A percentile compares a stretch with the other conserved stretches of the same genome.
These are phyloP conservation scores for Bimastos eiseni DNA, from an alignment of 2,888 invertebrate genomes.

Conservation along the genomic window DNA sequence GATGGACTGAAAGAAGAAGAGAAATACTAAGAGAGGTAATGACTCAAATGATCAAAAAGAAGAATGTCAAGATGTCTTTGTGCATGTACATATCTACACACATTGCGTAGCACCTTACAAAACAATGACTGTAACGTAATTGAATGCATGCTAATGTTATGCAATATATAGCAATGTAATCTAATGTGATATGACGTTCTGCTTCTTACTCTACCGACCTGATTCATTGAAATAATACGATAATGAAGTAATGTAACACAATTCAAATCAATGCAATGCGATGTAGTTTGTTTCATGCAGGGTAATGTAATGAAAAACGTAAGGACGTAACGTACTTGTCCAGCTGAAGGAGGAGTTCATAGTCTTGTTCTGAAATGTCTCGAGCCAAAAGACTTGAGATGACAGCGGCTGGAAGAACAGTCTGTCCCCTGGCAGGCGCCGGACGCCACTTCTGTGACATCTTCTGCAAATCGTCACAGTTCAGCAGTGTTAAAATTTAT, in stretches of 20 bases:
- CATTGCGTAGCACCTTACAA: neutral
- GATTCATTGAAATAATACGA: neutral
- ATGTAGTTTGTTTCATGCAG: neutral
- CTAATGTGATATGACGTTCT: neutral
- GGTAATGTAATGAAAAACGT: neutral
- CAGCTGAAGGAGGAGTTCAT: slow-evolving; percentile 59
- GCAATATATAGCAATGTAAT: neutral
- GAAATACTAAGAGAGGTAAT: neutral
- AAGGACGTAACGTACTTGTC: slow-evolving; percentile 53
- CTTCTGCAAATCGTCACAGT: slow-evolving; percentile 48
- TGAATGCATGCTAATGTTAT: neutral
- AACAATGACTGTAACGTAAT: neutral
- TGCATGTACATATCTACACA: neutral
- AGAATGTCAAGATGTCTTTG: neutral
- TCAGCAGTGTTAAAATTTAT: neutral
- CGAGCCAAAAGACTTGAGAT: slow-evolving; percentile 55
- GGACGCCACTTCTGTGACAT: slow-evolving; percentile 57
- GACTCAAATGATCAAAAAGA: neutral
- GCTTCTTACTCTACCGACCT: too few relatives aligned
- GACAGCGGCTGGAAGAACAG: slow-evolving; percentile 54
- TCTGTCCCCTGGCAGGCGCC: slow-evolving; percentile 49
- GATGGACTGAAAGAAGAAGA: slow-evolving; percentile 28
- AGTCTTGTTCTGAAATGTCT: slow-evolving; percentile 59
- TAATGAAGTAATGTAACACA: neutral
- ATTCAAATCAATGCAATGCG: neutral